Evolutionary conservation across 2,888 invertebrate genomes (phyloP).

Genomic region (Drosophila hamatofila): DNA sequence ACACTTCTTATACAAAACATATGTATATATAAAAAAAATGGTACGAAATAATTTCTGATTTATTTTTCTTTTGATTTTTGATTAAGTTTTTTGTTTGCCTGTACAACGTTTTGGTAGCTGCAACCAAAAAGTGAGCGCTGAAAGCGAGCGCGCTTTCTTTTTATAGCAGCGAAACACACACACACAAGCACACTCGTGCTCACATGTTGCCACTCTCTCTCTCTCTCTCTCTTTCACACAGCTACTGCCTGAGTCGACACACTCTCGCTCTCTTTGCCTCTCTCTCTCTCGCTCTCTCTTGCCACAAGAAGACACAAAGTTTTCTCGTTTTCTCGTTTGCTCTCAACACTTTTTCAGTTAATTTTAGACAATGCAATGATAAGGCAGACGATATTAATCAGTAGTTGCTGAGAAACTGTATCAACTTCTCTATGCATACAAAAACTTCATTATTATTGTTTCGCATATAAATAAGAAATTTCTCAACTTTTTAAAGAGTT

Average conservation of each 20-base stretch:
- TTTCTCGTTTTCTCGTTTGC: constrained; percentile 56
- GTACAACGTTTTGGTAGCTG: constrained; percentile 79
- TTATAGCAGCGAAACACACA: constrained; percentile 59
- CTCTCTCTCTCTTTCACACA: constrained; percentile 7
- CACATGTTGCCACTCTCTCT: neutral
- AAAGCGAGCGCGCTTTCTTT: constrained; percentile 71
- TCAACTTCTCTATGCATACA: neutral
- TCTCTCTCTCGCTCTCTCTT: constrained; percentile 5
- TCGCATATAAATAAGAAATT: neutral
- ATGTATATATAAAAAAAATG: constrained; percentile 7
- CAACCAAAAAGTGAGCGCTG: constrained; percentile 84
- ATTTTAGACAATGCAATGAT: constrained; percentile 63
- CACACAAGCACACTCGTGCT: constrained; percentile 18
- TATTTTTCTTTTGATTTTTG: constrained; percentile 1
- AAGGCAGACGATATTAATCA: constrained; percentile 33
- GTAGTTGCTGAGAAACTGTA: neutral
- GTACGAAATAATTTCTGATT: constrained; percentile 21
- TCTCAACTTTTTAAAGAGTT: neutral
- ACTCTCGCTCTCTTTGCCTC: neutral
- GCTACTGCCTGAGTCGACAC: neutral
- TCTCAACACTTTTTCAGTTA: constrained; percentile 60
- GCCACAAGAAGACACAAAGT: constrained; percentile 29
- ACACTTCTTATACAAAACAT: constrained; percentile 36
- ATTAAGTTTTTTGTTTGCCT: constrained; percentile 36
- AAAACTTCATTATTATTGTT: neutral